phyloP scores from a whole-genome alignment of 1,140 invertebrate species.

The Drosophila virilis region DNA sequence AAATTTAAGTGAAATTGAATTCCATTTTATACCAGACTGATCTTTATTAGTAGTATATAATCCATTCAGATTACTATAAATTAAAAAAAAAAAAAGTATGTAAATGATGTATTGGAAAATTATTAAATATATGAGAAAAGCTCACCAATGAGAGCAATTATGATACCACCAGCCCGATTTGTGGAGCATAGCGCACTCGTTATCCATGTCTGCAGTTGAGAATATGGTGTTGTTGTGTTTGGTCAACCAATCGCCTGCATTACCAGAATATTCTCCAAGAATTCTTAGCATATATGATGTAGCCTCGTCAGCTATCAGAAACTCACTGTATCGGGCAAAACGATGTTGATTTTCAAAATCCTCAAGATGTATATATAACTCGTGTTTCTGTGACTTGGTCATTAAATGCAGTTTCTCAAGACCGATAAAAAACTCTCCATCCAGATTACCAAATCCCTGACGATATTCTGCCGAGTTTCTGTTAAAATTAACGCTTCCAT shows the following conservation, averaged over 20 bases:
- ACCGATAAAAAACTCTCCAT: slow-evolving; percentile 27
- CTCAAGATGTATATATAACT: slow-evolving; percentile 11
- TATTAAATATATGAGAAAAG: neutral
- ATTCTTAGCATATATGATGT: slow-evolving; percentile 2
- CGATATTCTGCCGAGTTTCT: slow-evolving; percentile 23
- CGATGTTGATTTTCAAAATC: neutral
- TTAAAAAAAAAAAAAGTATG: neutral
- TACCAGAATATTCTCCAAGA: slow-evolving; percentile 12
- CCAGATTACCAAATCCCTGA: slow-evolving; percentile 14
- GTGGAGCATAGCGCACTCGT: neutral
- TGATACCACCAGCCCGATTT: slow-evolving; percentile 25
- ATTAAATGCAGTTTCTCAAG: slow-evolving; percentile 30
- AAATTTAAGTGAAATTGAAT: slow-evolving; percentile 5
- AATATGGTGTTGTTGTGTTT: slow-evolving; percentile 1
- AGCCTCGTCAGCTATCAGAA: slow-evolving; percentile 1
- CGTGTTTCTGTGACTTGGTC: slow-evolving; percentile 6
- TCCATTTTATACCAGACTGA: neutral
- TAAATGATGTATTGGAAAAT: neutral
- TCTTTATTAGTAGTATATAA: neutral
- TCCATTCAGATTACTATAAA: slow-evolving; percentile 22
- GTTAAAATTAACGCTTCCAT: slow-evolving; percentile 23
- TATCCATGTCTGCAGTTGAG: slow-evolving; percentile 12
- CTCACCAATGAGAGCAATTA: neutral
- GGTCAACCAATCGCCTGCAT: slow-evolving; percentile 11
- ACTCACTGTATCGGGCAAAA: slow-evolving; percentile 19